Base-by-base conservation (phyloP, 1,140 invertebrate genomes). In the Mycetomoellerius zeteki region DNA sequence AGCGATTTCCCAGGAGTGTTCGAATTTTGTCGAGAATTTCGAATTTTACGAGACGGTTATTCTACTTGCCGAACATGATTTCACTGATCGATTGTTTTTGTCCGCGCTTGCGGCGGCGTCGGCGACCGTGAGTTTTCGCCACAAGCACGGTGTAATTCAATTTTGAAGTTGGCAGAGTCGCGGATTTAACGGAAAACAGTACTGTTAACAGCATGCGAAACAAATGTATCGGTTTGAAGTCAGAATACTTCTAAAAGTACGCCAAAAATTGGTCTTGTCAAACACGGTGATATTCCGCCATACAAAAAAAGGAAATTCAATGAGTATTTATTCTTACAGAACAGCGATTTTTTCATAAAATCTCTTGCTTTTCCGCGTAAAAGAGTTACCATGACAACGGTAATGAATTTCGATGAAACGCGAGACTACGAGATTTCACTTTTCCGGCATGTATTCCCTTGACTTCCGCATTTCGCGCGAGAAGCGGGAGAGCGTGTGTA, bases 41-140 rank as follows among this genome's bases (percentile, higher is more conserved):
- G 33, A 52, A 81, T 71, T 71, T 81, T 54, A 72, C 65, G 65
- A 81, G 50, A 81, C 65, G 47, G 21, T 69, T 81, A 69, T 71
- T 81, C 50, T 33, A 71, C 65, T 81, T 72, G 78, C 78, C 64
- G 78, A 14, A 65, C 78, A 81, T 64, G 78, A 81, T 81, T 71
- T 3, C 21, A 50, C 78, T 71, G 78, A 81, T 71, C 65, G 65
- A 81, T 81, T 81, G 65, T 81, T 81, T 81, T 81, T 71, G 50
- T 72, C 30, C 65, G 43, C 64, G 27, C 21, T 19, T 2, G 47
- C 50, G 78, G 52, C 65, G 65, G 47, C 47, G 47, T 14, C 47
- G 3, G 50, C 33, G 65, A 43, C 65, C 65, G 65, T 72, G 78
- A 81, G 67, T 72, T 81, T 72, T 81, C 30, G 65, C 50, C 78